Conservation (phyloP, 2,797 vertebrate species). For the Thaleichthys pacificus region DNA sequence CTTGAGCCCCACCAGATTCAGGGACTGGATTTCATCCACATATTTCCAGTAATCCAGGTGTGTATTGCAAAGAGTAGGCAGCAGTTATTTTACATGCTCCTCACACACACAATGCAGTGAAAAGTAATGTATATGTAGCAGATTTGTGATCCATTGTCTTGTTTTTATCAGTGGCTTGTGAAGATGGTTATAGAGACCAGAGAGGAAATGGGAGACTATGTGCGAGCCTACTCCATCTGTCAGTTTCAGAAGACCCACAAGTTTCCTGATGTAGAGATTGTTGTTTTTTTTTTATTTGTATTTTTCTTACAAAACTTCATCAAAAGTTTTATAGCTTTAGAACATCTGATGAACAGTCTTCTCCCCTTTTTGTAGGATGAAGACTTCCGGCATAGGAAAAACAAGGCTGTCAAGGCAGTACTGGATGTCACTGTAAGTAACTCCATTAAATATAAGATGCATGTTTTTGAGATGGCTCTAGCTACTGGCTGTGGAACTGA, state of each 20-base stretch:
- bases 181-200: conserved; percentile 96
- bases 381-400: conserved; percentile 86
- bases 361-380: conserved; percentile 79
- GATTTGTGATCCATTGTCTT: neutral
- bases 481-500: neutral
- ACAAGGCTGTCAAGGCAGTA: conserved; percentile 80
- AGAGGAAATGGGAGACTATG: conserved; percentile 96
- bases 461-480: neutral
- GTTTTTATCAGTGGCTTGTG: conserved; percentile 87
- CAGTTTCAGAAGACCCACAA: conserved; percentile 93
- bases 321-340: no score
- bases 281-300: neutral
- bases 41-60: conserved; percentile 97
- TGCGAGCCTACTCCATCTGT: conserved; percentile 90
- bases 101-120: neutral
- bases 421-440: conserved; percentile 85
- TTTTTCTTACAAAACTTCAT: no score
- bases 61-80: conserved; percentile 6
- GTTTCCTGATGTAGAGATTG: conserved; percentile 85
- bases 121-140: neutral
- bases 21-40: conserved; percentile 97
- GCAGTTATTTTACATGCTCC: neutral
- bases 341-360: neutral
- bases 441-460: neutral
- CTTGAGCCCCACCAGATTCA: conserved; percentile 98